Conservation (phyloP, 1,140 invertebrate genomes). For the Microplitis mediator region DNA sequence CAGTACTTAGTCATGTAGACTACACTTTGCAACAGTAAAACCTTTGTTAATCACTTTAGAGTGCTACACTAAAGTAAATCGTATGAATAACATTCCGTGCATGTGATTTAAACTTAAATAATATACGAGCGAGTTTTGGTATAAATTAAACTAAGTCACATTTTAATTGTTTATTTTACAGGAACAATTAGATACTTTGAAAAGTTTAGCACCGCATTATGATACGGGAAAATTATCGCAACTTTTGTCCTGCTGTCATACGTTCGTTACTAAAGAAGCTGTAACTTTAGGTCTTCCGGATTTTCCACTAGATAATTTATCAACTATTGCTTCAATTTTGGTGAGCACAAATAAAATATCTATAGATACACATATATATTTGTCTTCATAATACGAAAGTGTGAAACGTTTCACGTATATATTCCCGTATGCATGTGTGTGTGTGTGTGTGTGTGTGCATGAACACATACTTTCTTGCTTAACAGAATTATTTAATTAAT, state of each 20-base stretch:
- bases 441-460: no score
- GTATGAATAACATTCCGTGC: conserved; percentile 20
- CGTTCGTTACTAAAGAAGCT: conserved; percentile 75
- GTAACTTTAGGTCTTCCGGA: conserved; percentile 78
- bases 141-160: background rate
- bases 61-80: conserved; percentile 35
- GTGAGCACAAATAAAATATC: conserved; percentile 57
- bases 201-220: conserved; percentile 64
- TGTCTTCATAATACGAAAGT: no score
- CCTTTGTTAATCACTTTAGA: conserved; percentile 45
- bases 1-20: conserved; percentile 47
- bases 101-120: background rate
- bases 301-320: conserved; percentile 88
- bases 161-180: conserved; percentile 48
- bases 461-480: no score
- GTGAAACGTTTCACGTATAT: no score
- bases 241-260: conserved; percentile 77
- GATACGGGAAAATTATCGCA: conserved; percentile 68
- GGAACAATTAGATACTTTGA: conserved; percentile 67
- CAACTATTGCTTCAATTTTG: conserved; percentile 72
- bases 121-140: background rate
- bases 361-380: no score
- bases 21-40: conserved; percentile 2
- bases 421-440: no score
- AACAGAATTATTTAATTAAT: no score